Conservation (phyloP, 2,888 invertebrate species). For the Eupithecia centaureata region DNA sequence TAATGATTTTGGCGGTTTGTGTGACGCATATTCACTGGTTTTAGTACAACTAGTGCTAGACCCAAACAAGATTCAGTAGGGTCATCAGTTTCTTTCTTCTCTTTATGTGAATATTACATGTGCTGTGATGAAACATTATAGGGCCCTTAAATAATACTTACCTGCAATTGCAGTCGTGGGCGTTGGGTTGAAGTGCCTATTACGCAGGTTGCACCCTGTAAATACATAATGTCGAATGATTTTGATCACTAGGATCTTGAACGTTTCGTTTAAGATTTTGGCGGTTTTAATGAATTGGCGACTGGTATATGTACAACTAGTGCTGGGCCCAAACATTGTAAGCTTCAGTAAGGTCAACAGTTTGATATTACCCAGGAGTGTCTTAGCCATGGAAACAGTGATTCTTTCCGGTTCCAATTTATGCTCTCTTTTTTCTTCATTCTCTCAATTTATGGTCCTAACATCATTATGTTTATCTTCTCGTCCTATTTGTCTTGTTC, state of each 20-base stretch:
- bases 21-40: not conserved
- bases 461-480: too few species aligned
- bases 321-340: not conserved
- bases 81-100: too few species aligned
- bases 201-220: not conserved
- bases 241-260: not conserved
- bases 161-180: not conserved
- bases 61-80: too few species aligned
- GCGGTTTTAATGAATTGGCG: not conserved
- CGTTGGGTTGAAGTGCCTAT: not conserved
- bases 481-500: not conserved
- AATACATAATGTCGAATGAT: not conserved
- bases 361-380: not conserved
- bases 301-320: not conserved
- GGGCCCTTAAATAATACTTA: not conserved
- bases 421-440: not conserved
- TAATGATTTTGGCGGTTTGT: too few species aligned
- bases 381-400: not conserved
- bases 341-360: not conserved
- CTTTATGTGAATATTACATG: too few species aligned
- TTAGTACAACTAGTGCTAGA: too few species aligned
- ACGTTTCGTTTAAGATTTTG: not conserved
- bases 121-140: not conserved
- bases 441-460: not conserved
- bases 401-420: not conserved